phyloP scores from a whole-genome alignment of 2,113 vertebrate species.

The Girardinichthys multiradiatus region DNA sequence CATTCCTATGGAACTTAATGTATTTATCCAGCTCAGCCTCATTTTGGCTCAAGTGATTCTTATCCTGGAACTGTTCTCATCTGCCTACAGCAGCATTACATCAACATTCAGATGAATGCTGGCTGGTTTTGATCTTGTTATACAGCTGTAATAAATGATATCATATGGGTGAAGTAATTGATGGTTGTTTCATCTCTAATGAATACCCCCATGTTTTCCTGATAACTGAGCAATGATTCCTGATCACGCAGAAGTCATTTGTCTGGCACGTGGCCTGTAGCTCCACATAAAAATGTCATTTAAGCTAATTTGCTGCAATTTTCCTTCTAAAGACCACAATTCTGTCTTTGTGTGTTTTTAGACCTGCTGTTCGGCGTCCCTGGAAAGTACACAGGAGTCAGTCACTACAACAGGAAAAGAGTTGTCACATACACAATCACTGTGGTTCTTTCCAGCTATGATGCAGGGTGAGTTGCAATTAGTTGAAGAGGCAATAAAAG shows the following conservation, averaged over 20 bases:
- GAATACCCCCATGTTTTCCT: neutral
- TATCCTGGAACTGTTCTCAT: slow-evolving; percentile 2
- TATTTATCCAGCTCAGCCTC: slow-evolving; percentile 2
- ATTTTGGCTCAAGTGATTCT: slow-evolving; percentile 1
- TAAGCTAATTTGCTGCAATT: neutral
- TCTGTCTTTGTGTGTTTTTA: slow-evolving; percentile 65
- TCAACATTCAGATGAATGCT: neutral
- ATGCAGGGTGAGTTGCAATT: slow-evolving; percentile 86
- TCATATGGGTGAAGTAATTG: neutral
- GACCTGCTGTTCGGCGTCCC: slow-evolving; percentile 95
- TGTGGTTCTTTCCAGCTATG: slow-evolving; percentile 87
- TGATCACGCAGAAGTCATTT: neutral
- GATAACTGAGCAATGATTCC: neutral
- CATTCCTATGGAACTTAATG: slow-evolving; percentile 27
- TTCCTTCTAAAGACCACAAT: neutral
- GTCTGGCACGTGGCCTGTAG: neutral
- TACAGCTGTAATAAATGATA: neutral
- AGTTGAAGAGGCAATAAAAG: no score
- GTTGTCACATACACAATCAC: slow-evolving; percentile 93
- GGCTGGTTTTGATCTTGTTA: neutral
- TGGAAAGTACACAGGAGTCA: slow-evolving; percentile 90
- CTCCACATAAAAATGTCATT: neutral
- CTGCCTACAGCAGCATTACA: neutral
- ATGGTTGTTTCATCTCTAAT: neutral
- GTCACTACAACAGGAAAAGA: slow-evolving; percentile 85